Base-by-base conservation (phyloP, 2,888 invertebrate species). In the Ochropleura leucogaster region DNA sequence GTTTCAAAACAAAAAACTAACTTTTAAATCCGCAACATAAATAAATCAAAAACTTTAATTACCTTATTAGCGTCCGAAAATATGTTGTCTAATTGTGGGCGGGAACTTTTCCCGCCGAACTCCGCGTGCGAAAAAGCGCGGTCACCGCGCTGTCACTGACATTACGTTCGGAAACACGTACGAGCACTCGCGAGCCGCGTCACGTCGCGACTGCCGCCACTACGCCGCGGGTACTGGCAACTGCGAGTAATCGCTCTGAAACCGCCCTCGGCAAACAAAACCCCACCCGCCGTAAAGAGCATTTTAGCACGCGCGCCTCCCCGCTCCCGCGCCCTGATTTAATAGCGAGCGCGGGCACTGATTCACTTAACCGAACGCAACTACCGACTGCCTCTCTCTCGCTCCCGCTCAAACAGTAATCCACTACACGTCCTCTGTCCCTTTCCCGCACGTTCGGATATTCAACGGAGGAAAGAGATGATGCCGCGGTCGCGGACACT, bases 41-140 rank as follows among this genome's bases (percentile, higher is more conserved):
- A 65, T 0, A 47, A 68, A 68, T 55, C 5, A 64, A 64, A 77
- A 64, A 30, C 49, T 63, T 46, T 72, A 86, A 86, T 92, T 95
- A 96, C 96, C 96, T 96, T 96, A 92, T 96, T 96, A 92, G 96
- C 96, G 96, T 96, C 96, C 92, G 96, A 96, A 95, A 96, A 96
- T 96, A 96, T 96, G 93, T 95, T 96, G 96, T 88, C 90, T 76
- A 90, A 85, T 93, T 92, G 90, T 92, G 92, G 95, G 96, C 96
- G 96, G 96, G 96, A 94, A 94, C 87, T 93, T 95, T 94, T 95
- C 96, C 96, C 96, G 95, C 96, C 95, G 89, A 92, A 94, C 92
- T 90, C 90, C 92, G 91, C 92, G 93, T 90, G 88, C 83, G 86
- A 94, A 85, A 89, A 88, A 90, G 92, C 93, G 94, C 95, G 95